Conservation (phyloP, 2,888 invertebrate species). For the Brenthis hecate region DNA sequence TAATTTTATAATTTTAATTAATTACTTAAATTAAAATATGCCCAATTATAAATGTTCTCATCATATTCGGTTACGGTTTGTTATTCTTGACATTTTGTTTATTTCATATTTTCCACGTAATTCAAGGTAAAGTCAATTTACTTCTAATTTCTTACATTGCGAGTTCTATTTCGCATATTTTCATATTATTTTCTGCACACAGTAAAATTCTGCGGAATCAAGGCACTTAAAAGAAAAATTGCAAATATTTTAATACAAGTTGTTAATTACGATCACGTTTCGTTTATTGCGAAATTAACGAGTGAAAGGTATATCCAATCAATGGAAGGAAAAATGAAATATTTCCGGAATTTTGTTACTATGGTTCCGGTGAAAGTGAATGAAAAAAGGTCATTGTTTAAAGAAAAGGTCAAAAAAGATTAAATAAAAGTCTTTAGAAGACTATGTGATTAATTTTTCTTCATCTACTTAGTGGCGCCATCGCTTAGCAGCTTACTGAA, state of each 20-base stretch:
- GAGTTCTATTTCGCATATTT: too few relatives aligned
- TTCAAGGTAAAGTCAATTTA: constrained; percentile 5
- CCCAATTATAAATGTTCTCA: constrained; percentile 19
- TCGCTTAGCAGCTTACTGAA: constrained; percentile 44
- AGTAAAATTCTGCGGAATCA: not conserved
- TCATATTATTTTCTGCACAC: too few relatives aligned
- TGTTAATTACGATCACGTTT: constrained; percentile 53
- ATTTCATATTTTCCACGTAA: constrained; percentile 16
- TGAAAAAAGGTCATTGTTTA: constrained; percentile 55
- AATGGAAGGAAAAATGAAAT: constrained; percentile 61
- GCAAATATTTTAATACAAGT: not conserved
- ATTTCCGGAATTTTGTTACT: constrained; percentile 69
- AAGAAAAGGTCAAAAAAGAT: constrained; percentile 37
- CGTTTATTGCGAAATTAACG: constrained; percentile 51
- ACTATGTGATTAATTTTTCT: too few relatives aligned
- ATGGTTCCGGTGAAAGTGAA: constrained; percentile 67
- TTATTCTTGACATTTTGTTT: constrained; percentile 20
- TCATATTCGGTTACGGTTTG: constrained; percentile 17
- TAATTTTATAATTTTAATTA: not conserved
- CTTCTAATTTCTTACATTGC: not conserved
- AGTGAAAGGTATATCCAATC: constrained; percentile 52
- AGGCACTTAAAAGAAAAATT: not conserved
- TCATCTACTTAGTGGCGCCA: constrained; percentile 50
- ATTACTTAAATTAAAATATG: constrained; percentile 2
- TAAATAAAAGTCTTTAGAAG: constrained; percentile 40